These are phyloP conservation scores for Diaphora mendica DNA, from an alignment of 2,888 invertebrate species.

Conservation along the genomic window DNA sequence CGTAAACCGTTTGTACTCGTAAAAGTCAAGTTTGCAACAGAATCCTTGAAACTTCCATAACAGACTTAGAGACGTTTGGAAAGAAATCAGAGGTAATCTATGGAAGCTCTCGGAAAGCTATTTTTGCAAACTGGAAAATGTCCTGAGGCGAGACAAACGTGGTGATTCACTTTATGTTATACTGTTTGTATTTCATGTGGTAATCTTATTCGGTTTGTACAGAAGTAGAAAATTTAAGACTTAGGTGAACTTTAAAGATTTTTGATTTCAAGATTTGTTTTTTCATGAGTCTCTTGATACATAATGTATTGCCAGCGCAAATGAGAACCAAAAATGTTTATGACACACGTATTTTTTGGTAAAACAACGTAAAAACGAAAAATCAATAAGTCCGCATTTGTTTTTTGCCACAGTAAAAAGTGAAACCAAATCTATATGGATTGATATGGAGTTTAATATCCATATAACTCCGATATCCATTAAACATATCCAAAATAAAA, in stretches of 20 bases:
- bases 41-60: constrained; percentile 33
- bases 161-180: constrained; percentile 29
- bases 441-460: no score
- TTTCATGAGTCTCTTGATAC: not conserved
- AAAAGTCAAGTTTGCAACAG: constrained; percentile 24
- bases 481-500: no score
- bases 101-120: constrained; percentile 36
- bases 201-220: constrained; percentile 7
- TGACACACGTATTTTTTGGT: no score
- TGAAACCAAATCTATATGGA: no score
- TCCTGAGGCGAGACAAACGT: constrained; percentile 15
- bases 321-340: no score
- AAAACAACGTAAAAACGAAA: no score
- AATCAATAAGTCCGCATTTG: no score
- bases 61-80: constrained; percentile 35
- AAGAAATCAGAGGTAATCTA: constrained; percentile 44
- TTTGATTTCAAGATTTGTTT: not conserved
- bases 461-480: no score
- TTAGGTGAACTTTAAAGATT: not conserved
- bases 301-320: not conserved
- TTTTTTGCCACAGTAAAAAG: no score
- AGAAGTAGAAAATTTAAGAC: not conserved
- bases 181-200: constrained; percentile 37
- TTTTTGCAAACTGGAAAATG: constrained; percentile 35
- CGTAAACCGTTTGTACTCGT: constrained; percentile 25